These are phyloP conservation scores for Pogona vitticeps DNA, from an alignment of 2,113 vertebrate species.

Conservation along the genomic window DNA sequence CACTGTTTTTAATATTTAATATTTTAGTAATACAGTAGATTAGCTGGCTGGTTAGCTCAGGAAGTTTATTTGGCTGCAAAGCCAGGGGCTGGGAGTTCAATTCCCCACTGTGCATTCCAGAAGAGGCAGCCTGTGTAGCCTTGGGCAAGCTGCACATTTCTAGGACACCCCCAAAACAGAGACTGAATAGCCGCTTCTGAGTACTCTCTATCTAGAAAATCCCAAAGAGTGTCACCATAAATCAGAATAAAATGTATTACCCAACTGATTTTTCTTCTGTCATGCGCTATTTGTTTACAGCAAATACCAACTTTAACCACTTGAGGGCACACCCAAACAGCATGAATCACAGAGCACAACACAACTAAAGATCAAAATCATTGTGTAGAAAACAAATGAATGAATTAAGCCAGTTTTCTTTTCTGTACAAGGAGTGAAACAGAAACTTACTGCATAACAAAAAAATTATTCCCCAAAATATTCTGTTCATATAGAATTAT, in stretches of 20 bases:
- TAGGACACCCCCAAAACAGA: too few relatives aligned
- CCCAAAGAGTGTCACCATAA: too few relatives aligned
- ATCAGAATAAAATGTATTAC: neutral
- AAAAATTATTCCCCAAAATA: neutral
- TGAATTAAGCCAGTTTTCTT: neutral
- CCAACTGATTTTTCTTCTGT: neutral
- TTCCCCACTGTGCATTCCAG: too few relatives aligned
- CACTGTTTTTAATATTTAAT: too few relatives aligned
- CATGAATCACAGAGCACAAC: neutral
- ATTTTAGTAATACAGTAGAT: too few relatives aligned
- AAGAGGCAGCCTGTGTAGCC: too few relatives aligned
- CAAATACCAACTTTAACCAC: neutral
- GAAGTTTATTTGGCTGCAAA: too few relatives aligned
- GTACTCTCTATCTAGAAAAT: too few relatives aligned
- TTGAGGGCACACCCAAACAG: constrained; percentile 6
- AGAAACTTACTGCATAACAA: neutral
- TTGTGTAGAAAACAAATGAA: neutral
- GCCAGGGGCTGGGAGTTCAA: too few relatives aligned
- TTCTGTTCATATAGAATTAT: neutral
- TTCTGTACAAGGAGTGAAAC: neutral
- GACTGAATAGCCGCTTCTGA: too few relatives aligned
- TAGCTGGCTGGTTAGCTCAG: too few relatives aligned
- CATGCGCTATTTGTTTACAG: neutral
- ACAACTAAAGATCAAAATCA: neutral
- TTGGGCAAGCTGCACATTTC: too few relatives aligned